Evolutionary conservation across 2,888 invertebrate genomes (phyloP), one percentile per base, ranked within the genome.

Genomic region (Eremobia ochroleuca): DNA sequence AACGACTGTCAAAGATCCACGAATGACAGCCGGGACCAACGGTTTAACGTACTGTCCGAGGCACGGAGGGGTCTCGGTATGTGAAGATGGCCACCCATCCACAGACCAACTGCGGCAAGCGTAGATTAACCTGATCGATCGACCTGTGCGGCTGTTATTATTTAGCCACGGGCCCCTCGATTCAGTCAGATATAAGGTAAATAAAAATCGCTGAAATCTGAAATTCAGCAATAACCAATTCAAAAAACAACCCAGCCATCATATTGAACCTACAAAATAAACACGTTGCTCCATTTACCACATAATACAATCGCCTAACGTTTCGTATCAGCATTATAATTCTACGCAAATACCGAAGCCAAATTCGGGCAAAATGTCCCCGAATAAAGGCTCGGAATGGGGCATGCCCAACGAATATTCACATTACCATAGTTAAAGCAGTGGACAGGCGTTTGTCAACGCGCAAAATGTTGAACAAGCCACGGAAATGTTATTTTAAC

Each of bases 401-500:
- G 13, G 18, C 40, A 62, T 66, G 43, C 55, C 18, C 43, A 59
- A 25, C 68, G 77, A 71, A 55, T 70, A 49, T 73, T 43, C 49
- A 37, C 70, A 83, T 86, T 86, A 77, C 13, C 83, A 82, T 83
- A 83, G 86, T 83, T 83, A 83, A 82, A 76, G 76, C 37, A 21
- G 11, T 46, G 66, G 78, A 70, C 82, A 70, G 43, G 37, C 81
- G 49, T 55, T 73, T 77, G 73, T 68, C 70, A 82, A 31, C 67
- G 77, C 15, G 69, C 65, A 70, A 70, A 85, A 68, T 70, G 86
- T 73, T 77, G 58, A 72, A 69, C 34, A 15, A n/a, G 43, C 40
- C 52, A 58, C 37, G 52, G 34, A 73, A 73, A 86, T 77, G 78
- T 73, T 73, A 15, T 77, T 70, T 70, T 52, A 67, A 58, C 58